Base-by-base conservation (phyloP, 2,113 vertebrate species). In the Sterna hirundo region DNA sequence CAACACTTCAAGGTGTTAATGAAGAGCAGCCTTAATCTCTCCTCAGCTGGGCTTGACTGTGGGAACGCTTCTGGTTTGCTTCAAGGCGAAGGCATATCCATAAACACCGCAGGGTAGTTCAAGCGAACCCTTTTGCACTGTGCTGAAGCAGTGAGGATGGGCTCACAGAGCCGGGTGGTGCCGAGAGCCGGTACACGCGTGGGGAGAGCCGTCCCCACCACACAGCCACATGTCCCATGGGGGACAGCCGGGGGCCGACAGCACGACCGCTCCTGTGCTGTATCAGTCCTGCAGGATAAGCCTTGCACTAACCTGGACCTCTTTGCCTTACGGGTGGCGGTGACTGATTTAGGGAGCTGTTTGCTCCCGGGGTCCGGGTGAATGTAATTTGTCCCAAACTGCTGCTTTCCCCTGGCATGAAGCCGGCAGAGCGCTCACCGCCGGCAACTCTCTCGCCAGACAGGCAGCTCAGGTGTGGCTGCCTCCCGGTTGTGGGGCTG, bases 351-450 rank as follows among this genome's bases (percentile, higher is more conserved):
- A 44, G 23, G 47, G 49, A 90, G 32, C 47, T 65, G 47, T 44
- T 86, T 83, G 47, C 38, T 57, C 44, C 49, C 76, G 32, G 34
- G 25, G n/a, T 44, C 11, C 30, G 23, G 34, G 34, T 47, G 27
- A 69, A 83, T 1, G 7, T 52, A 16, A 72, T 57, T 65, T 69
- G 44, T 80, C 49, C 46, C 36, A 15, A 38, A 66, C 11, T 22
- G 40, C n/a, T 23, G 26, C 12, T 44, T 47, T 69, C 40, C 34
- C 10, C 18, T 2, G 2, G 32, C 0, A 0, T 20, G n/a, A 91
- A 23, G 6, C 40, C 23, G 2, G 1, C 4, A 7, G 10, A 49
- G 10, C 0, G 0, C 44, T 57, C 9, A 3, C 34, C 8, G 3
- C 20, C 1, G 0, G 54, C 3, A 21, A 13, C n/a, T 54, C 66